Conservation (phyloP, 1,140 invertebrate species). For the Pteromalus puparum region DNA sequence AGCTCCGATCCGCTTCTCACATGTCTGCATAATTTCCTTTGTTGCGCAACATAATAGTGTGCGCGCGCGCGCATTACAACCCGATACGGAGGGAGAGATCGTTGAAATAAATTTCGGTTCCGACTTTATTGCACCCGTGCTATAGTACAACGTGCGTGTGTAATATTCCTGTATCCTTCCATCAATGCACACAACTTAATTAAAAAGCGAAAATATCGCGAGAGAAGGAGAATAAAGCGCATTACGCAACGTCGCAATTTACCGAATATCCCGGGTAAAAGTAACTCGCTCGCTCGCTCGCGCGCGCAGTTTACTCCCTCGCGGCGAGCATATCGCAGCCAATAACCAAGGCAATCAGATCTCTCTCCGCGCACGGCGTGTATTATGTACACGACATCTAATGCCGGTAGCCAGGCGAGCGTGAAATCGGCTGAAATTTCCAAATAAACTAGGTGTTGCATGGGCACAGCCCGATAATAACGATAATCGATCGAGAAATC, state of each 20-base stretch:
- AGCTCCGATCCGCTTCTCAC: too few relatives aligned
- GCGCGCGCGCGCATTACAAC: neutral
- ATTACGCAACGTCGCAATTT: slow-evolving; percentile 5
- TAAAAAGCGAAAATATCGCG: slow-evolving; percentile 14
- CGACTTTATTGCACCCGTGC: neutral
- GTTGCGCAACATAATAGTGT: neutral
- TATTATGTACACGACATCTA: neutral
- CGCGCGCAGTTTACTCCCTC: too few relatives aligned
- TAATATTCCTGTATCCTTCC: neutral
- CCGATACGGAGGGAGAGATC: neutral
- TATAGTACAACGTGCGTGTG: neutral
- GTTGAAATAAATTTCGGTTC: slow-evolving; percentile 21
- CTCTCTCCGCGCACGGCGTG: neutral
- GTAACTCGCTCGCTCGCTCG: neutral
- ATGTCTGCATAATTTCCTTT: neutral
- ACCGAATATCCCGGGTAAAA: neutral
- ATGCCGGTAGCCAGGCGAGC: neutral
- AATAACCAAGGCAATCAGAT: neutral
- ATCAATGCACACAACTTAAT: neutral
- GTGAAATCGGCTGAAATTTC: slow-evolving; percentile 7
- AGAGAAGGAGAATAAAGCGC: slow-evolving; percentile 1
- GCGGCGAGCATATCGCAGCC: neutral
- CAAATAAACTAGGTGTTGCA: slow-evolving; percentile 1
- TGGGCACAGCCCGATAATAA: slow-evolving; percentile 10
- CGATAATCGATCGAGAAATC: slow-evolving; percentile 17